phyloP scores from a whole-genome alignment of 2,113 vertebrate species.

The Paramormyrops kingsleyae region DNA sequence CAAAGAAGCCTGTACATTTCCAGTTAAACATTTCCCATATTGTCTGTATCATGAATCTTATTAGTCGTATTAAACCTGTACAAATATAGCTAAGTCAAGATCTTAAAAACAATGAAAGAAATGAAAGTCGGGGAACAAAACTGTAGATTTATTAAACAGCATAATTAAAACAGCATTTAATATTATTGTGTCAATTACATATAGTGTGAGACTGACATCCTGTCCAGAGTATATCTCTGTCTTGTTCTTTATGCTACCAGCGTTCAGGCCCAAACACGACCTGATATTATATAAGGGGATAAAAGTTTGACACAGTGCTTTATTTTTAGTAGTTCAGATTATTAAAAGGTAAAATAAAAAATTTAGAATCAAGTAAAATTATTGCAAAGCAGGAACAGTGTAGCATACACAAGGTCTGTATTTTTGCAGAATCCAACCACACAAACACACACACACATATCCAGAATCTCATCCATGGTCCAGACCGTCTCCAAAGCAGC shows the following conservation, averaged over 20 bases:
- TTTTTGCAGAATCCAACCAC: background rate
- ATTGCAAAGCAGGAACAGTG: background rate
- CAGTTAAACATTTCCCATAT: slow-evolving; percentile 47
- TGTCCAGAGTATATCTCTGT: background rate
- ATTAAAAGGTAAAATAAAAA: background rate
- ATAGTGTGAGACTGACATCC: background rate
- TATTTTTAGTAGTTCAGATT: background rate
- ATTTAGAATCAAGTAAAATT: background rate
- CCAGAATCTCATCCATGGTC: background rate
- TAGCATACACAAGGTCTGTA: background rate
- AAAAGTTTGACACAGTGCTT: background rate
- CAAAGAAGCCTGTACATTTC: slow-evolving; percentile 58
- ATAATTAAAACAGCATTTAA: background rate
- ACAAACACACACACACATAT: background rate
- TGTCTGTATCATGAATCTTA: background rate
- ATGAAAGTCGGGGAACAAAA: background rate
- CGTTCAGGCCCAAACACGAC: background rate
- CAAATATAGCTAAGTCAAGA: background rate
- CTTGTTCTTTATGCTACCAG: background rate
- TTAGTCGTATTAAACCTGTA: background rate
- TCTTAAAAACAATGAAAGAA: background rate
- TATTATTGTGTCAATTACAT: background rate
- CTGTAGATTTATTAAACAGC: background rate
- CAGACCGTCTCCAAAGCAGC: slow-evolving; percentile 27
- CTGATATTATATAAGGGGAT: background rate